Evolutionary conservation across 2,797 vertebrate genomes (phyloP).

Genomic region (Peromyscus melanophrys): DNA sequence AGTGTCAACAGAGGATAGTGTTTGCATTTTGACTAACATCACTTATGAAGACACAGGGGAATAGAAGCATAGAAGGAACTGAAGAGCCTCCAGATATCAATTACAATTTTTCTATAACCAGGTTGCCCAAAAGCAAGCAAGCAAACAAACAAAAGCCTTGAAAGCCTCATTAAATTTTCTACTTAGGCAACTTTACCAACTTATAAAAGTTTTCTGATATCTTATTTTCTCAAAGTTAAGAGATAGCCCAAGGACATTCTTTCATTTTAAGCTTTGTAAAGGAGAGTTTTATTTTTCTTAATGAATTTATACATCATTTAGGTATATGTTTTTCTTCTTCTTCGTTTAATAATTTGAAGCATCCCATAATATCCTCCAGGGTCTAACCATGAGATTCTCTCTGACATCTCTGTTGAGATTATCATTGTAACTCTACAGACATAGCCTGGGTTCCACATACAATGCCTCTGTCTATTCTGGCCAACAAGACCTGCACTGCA

Average conservation of each 20-base stretch:
- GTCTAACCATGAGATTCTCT: background rate
- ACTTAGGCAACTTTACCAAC: fast-evolving
- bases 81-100: background rate
- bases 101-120: background rate
- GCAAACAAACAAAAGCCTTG: background rate
- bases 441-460: background rate
- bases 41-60: background rate
- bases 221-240: background rate
- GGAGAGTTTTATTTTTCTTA: background rate
- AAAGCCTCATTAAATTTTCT: background rate
- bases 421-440: background rate
- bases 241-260: fast-evolving
- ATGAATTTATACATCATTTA: background rate
- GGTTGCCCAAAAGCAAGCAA: background rate
- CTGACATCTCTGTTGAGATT: background rate
- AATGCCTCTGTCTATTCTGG: background rate
- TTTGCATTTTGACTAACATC: background rate
- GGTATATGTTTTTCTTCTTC: background rate
- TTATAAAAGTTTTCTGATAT: background rate
- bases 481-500: background rate
- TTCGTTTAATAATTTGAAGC: background rate
- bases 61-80: background rate
- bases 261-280: background rate
- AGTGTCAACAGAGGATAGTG: background rate
- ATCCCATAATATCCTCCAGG: background rate